Base-by-base conservation (phyloP, 1,140 invertebrate species). In the Sminthurinus signatus region DNA sequence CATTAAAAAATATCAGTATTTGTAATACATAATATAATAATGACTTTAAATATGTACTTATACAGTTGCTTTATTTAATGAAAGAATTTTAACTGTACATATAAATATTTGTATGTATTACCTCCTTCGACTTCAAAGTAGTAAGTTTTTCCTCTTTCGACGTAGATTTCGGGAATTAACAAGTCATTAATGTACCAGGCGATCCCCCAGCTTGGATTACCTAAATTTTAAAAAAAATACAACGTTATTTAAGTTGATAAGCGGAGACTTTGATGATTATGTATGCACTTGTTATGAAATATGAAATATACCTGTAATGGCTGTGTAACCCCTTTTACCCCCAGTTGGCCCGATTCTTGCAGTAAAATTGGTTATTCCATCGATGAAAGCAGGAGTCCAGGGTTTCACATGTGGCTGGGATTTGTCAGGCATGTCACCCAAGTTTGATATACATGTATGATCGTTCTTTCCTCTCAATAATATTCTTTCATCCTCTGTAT, bases 181-280 rank as follows among this genome's bases (percentile, higher is more conserved):
- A 96, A 80, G 0, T 94, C 94, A 76, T 97, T 96, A 70, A 97
- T 93, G 78, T 92, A 94, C 92, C 92, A 96, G n/a, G n/a, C n/a
- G n/a, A n/a, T n/a, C n/a, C n/a, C n/a, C n/a, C n/a, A n/a, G n/a
- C n/a, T n/a, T n/a, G n/a, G n/a, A n/a, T n/a, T n/a, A n/a, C n/a
- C n/a, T n/a, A n/a, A n/a, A n/a, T n/a, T n/a, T n/a, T n/a, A n/a
- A n/a, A n/a, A n/a, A n/a, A n/a, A n/a, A n/a, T n/a, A n/a, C n/a
- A n/a, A n/a, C n/a, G n/a, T n/a, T n/a, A n/a, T n/a, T n/a, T n/a
- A n/a, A n/a, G n/a, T n/a, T n/a, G n/a, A n/a, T n/a, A n/a, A n/a
- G n/a, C n/a, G n/a, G n/a, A n/a, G n/a, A n/a, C n/a, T n/a, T n/a
- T n/a, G n/a, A n/a, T n/a, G n/a, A n/a, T n/a, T n/a, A n/a, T n/a